Conservation (phyloP, 2,113 vertebrate species). For the Herpetotheres cachinnans region DNA sequence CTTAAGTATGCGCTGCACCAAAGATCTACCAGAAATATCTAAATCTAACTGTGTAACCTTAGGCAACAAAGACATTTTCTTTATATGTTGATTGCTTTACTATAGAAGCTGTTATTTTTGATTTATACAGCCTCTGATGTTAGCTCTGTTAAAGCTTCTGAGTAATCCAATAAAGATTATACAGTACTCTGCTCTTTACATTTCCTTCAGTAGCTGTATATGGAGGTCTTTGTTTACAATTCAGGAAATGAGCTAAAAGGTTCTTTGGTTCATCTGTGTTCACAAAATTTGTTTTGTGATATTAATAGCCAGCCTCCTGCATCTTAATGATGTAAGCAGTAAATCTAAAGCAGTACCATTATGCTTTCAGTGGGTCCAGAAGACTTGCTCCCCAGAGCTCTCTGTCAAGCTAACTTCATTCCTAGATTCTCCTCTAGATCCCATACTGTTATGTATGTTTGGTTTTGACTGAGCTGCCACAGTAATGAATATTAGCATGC, state of each 20-base stretch:
- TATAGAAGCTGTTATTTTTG: constrained; percentile 55
- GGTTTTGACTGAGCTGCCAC: not conserved
- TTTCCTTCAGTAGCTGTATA: constrained; percentile 45
- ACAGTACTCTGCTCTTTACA: constrained; percentile 24
- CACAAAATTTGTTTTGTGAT: constrained; percentile 32
- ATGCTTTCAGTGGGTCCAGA: not conserved
- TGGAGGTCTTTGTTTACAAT: constrained; percentile 52
- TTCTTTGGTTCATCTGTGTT: constrained; percentile 58
- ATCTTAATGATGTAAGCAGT: constrained; percentile 63
- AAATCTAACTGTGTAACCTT: constrained; percentile 34
- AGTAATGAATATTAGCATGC: not conserved
- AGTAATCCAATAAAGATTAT: constrained; percentile 61
- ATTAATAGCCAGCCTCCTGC: constrained; percentile 34
- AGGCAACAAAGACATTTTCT: constrained; percentile 38
- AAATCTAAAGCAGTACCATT: constrained; percentile 41
- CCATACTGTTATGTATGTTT: not conserved
- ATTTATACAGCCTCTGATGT: constrained; percentile 58
- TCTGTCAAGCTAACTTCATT: not conserved
- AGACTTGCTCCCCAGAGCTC: not conserved
- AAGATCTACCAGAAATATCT: constrained; percentile 26
- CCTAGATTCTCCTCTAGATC: not conserved
- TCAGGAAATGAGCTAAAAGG: constrained; percentile 64
- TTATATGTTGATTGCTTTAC: constrained; percentile 41
- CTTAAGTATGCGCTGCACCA: not conserved
- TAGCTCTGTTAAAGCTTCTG: constrained; percentile 29